Evolutionary conservation across 2,888 invertebrate genomes (phyloP).

Genomic region (Napeogenes inachia): DNA sequence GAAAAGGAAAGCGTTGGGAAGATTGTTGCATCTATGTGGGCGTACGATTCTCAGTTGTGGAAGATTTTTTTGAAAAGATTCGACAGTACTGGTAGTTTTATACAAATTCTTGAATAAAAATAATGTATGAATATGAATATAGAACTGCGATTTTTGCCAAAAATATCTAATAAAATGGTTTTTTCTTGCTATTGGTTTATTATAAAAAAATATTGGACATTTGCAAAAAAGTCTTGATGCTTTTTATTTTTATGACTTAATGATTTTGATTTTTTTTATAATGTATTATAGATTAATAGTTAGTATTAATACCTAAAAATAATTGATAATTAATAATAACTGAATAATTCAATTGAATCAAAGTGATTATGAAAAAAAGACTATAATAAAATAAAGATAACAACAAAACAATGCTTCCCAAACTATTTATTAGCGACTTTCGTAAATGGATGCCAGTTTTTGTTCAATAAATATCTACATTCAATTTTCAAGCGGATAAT

Average conservation of each 20-base stretch:
- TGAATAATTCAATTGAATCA: too few relatives aligned
- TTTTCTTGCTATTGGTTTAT: too few relatives aligned
- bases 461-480: background rate
- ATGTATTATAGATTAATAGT: too few relatives aligned
- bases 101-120: background rate
- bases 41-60: background rate
- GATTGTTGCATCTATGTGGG: slow-evolving; percentile 3
- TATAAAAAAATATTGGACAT: too few relatives aligned
- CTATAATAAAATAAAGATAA: background rate
- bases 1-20: slow-evolving; percentile 1
- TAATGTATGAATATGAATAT: background rate
- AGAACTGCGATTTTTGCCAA: too few relatives aligned
- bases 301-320: too few relatives aligned
- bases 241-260: too few relatives aligned
- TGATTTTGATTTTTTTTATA: too few relatives aligned
- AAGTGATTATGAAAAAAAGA: too few relatives aligned
- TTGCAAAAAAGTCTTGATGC: too few relatives aligned
- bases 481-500: slow-evolving; percentile 7
- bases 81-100: background rate
- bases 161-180: too few relatives aligned
- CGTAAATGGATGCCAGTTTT: slow-evolving; percentile 6
- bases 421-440: slow-evolving; percentile 28
- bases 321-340: too few relatives aligned
- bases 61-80: background rate
- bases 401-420: slow-evolving; percentile 11